Conservation (phyloP, 2,113 vertebrate species). For the Polyodon spathula region DNA sequence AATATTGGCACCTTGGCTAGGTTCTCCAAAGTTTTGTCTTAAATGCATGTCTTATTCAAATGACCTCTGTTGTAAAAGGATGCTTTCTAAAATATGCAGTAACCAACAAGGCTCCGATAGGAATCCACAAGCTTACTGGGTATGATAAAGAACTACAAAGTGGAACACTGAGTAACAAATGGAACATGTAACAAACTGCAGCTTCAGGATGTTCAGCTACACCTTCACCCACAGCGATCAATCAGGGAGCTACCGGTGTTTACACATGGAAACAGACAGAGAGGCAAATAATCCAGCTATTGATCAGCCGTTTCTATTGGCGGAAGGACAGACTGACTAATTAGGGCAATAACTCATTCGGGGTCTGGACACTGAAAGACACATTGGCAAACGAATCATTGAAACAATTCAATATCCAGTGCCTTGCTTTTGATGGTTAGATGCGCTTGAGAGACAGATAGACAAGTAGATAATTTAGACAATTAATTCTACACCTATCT, state of each 20-base stretch:
- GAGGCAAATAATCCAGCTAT: background rate
- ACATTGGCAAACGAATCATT: constrained; percentile 7
- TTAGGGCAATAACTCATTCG: constrained; percentile 6
- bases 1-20: no score
- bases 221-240: background rate
- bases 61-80: no score
- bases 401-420: constrained; percentile 8
- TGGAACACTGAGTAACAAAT: background rate
- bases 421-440: background rate
- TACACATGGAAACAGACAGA: background rate
- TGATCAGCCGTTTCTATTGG: background rate
- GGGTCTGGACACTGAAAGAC: background rate
- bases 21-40: no score
- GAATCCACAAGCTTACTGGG: background rate
- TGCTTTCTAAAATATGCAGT: background rate
- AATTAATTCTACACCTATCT: constrained; percentile 2
- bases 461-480: constrained; percentile 3
- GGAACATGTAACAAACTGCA: background rate
- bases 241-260: constrained; percentile 5
- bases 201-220: background rate
- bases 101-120: background rate
- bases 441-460: background rate
- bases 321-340: background rate
- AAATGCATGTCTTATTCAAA: no score
- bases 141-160: constrained; percentile 1